Evolutionary conservation across 2,888 invertebrate genomes (phyloP), one percentile per base, ranked within the genome.

Genomic region (Pseudococcus viburni): DNA sequence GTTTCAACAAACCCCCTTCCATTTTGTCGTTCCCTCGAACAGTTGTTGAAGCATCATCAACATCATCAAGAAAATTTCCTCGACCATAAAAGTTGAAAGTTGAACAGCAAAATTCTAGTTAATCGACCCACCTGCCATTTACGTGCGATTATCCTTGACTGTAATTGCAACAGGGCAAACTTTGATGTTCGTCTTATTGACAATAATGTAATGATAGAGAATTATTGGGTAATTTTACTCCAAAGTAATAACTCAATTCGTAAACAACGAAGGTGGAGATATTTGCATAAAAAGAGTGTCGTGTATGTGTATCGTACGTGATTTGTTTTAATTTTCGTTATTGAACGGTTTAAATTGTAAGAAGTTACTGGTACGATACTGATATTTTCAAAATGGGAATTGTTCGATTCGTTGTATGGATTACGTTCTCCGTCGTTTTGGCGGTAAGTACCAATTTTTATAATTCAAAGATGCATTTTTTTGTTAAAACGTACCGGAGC

Each of bases 401-500:
- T 73, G 33, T 73, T 5, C 73, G 73, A 73, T 73, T 73, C 7
- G 33, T 73, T n/a, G 80, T 83, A 19, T 83, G 80, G 80, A 83
- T 46, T 4, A 46, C 33, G 11, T 83, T n/a, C 46, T 26, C 80
- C 17, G 46, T 83, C 5, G 5, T 46, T 42, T 83, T 46, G 46
- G 42, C 46, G 46, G 80, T 83, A 83, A 83, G 80, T 83, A 42
- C 0, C 9, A 22, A 64, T 11, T 64, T 22, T 22, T 12, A 64
- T 64, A 7, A 9, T 33, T 15, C 5, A 33, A 33, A 4, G 0
- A n/a, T n/a, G 55, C 17, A 15, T 2, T 55, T 15, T 8, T 17
- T n/a, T 15, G 5, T 51, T 12, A 12, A 55, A n/a, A n/a, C 5
- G 2, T 55, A 51, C 15, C 11, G 15, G 12, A 51, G 11, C 42